A percentile compares a stretch with the other conserved stretches of the same genome.
Conservation (phyloP, 2,888 invertebrate species). For the Dynastes hyllus region DNA sequence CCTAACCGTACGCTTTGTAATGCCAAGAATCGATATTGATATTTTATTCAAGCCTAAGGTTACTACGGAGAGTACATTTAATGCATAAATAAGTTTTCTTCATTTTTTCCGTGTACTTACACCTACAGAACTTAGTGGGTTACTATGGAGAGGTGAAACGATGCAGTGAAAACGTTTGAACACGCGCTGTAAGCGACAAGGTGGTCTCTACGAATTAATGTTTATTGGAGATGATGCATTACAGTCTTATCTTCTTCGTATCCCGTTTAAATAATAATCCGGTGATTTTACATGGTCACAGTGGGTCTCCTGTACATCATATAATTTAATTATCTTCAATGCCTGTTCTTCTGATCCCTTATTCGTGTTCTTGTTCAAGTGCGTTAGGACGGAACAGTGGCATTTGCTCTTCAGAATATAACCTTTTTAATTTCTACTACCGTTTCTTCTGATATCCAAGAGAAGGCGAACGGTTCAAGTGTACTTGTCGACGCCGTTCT, state of each 20-base stretch:
- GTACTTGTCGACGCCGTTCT: conserved; percentile 8
- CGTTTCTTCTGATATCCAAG: not conserved
- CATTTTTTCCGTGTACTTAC: not conserved
- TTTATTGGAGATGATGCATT: not conserved
- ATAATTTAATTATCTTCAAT: conserved; percentile 31
- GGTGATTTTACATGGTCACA: conserved; percentile 1
- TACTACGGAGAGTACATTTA: not conserved
- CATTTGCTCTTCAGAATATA: not conserved
- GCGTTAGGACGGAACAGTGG: not conserved
- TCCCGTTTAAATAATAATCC: conserved; percentile 18
- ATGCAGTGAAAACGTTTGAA: not conserved
- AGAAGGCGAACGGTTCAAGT: conserved; percentile 1
- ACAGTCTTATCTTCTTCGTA: not conserved
- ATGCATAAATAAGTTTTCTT: conserved; percentile 26
- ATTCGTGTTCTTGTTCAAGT: not conserved
- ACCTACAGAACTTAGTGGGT: not conserved
- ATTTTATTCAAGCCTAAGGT: conserved; percentile 38
- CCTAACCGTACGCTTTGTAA: not conserved
- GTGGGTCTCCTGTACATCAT: not conserved
- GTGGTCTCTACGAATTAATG: conserved; percentile 17
- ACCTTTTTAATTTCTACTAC: not conserved
- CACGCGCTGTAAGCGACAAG: conserved; percentile 14
- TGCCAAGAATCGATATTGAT: not conserved
- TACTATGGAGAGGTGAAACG: not conserved
- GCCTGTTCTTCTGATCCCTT: not conserved